Conservation (phyloP, 2,888 invertebrate genomes). For the Alentia gelatinosa region DNA sequence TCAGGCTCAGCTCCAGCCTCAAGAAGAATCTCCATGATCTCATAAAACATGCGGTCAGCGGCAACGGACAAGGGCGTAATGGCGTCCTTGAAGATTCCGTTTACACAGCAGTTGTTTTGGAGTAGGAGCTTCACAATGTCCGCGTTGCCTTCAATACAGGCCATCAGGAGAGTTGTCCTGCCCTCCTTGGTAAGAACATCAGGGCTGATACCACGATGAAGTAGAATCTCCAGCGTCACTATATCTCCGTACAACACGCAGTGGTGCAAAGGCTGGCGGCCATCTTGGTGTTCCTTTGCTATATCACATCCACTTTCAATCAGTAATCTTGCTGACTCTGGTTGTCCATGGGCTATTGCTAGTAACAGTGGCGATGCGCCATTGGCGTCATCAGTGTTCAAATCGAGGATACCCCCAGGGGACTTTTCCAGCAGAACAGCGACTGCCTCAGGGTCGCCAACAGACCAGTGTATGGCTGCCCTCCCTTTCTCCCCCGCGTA, state of each 20-base stretch:
- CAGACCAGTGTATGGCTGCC: conserved; percentile 62
- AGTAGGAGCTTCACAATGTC: conserved; percentile 59
- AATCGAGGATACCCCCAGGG: neutral
- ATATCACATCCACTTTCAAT: conserved; percentile 61
- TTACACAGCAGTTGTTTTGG: conserved; percentile 50
- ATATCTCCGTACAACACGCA: conserved; percentile 61
- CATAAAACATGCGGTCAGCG: conserved; percentile 51
- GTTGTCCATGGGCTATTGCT: conserved; percentile 62
- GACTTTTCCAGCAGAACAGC: conserved; percentile 52
- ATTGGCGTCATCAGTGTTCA: conserved; percentile 58
- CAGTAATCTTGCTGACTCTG: conserved; percentile 59
- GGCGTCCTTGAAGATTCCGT: conserved; percentile 60
- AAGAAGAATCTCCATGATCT: conserved; percentile 57
- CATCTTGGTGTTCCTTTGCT: conserved; percentile 60
- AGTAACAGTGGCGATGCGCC: conserved; percentile 62
- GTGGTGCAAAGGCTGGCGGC: conserved; percentile 61
- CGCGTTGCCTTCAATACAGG: conserved; percentile 61
- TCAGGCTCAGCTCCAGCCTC: conserved; percentile 62
- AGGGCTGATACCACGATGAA: conserved; percentile 55
- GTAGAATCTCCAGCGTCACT: conserved; percentile 49
- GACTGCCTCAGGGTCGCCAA: conserved; percentile 59
- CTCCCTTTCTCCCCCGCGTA: conserved; percentile 32
- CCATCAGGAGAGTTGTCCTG: conserved; percentile 60
- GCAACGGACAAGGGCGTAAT: conserved; percentile 62
- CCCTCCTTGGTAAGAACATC: conserved; percentile 59